Conservation (phyloP, 1,140 invertebrate genomes). For the Saccostrea glomerata region DNA sequence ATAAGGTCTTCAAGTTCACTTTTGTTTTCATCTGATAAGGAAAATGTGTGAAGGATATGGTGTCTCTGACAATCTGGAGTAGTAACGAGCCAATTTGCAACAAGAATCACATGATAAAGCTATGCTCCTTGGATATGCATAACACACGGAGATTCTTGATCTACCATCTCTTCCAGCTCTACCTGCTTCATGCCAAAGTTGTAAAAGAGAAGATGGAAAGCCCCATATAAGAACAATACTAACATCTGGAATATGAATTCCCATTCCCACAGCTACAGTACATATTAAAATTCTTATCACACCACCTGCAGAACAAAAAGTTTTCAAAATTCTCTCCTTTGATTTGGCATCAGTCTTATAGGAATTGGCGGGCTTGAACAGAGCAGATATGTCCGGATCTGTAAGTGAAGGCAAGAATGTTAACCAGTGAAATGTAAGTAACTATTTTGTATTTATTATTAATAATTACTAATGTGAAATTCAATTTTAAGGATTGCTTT, state of each 20-base stretch:
- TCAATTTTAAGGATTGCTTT: too few relatives aligned
- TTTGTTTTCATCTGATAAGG: conserved; percentile 18
- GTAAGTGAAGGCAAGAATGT: too few relatives aligned
- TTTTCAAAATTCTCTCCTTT: conserved; percentile 31
- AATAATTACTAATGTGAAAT: too few relatives aligned
- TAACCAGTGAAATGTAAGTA: too few relatives aligned
- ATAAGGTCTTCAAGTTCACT: neutral
- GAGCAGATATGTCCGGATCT: too few relatives aligned
- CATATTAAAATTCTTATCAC: conserved; percentile 31
- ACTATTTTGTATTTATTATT: too few relatives aligned
- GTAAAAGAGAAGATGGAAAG: neutral
- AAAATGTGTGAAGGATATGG: conserved; percentile 1
- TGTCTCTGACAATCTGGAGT: neutral
- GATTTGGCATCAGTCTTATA: conserved; percentile 24
- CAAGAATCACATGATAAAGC: conserved; percentile 22
- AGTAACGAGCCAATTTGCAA: neutral
- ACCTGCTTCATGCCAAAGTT: conserved; percentile 51
- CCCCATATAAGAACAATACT: conserved; percentile 51
- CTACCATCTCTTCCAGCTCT: conserved; percentile 47
- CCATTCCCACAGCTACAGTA: conserved; percentile 55
- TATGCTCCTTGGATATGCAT: conserved; percentile 7
- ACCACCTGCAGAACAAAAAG: conserved; percentile 13
- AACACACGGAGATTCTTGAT: conserved; percentile 18
- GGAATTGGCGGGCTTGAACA: too few relatives aligned
- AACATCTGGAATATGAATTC: conserved; percentile 48